phyloP scores from a whole-genome alignment of 2,888 invertebrate species.

The Rhagium mordax region DNA sequence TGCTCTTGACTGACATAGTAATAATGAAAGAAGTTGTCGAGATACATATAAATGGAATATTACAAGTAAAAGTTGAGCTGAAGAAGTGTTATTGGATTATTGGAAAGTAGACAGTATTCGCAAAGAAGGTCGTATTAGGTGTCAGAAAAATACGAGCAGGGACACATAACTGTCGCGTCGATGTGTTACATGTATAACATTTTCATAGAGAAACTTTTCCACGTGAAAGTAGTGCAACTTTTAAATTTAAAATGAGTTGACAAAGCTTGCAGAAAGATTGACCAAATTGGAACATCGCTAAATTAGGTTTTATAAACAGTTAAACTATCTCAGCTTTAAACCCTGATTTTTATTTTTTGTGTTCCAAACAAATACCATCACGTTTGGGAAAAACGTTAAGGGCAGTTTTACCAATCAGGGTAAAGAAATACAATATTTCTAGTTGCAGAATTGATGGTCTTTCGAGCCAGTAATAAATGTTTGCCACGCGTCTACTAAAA shows the following conservation, averaged over 20 bases:
- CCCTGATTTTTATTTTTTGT: too few species aligned
- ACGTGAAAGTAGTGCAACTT: not conserved
- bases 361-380: too few species aligned
- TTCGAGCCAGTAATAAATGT: too few species aligned
- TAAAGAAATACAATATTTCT: too few species aligned
- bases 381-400: too few species aligned
- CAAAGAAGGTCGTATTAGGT: not conserved
- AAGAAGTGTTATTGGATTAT: not conserved
- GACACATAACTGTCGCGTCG: not conserved
- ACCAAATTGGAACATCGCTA: too few species aligned
- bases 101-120: not conserved
- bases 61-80: not conserved
- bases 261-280: not conserved
- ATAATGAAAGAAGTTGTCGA: not conserved
- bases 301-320: too few species aligned
- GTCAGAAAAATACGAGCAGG: not conserved
- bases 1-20: not conserved
- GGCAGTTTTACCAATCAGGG: too few species aligned
- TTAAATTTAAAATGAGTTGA: not conserved
- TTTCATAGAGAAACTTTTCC: not conserved
- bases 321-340: too few species aligned
- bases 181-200: not conserved
- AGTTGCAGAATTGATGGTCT: too few species aligned
- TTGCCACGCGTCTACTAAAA: too few species aligned
- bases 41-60: not conserved